These are phyloP conservation scores for Masticophis lateralis DNA, from an alignment of 2,797 vertebrate species.

Conservation along the genomic window DNA sequence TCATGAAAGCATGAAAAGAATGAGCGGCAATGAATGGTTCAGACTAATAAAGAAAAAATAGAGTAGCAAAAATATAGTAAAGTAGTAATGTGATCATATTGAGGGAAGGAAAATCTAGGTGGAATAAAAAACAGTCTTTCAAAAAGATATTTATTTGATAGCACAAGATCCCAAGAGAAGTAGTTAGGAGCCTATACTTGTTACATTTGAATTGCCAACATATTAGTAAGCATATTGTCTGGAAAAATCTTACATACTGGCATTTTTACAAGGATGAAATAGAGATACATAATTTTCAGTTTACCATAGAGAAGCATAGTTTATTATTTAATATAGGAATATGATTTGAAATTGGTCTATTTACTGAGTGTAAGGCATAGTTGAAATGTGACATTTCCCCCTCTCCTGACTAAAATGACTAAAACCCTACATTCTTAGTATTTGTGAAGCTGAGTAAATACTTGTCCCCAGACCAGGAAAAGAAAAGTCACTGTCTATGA, in stretches of 20 bases:
- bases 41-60: neutral
- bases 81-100: neutral
- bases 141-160: neutral
- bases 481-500: neutral
- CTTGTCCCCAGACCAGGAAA: neutral
- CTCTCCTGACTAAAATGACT: neutral
- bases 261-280: neutral
- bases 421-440: neutral
- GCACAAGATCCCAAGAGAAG: neutral
- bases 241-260: neutral
- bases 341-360: neutral
- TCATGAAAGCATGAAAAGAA: neutral
- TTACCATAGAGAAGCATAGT: neutral
- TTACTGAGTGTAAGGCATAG: neutral
- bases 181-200: neutral
- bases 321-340: neutral
- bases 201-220: conserved; percentile 10
- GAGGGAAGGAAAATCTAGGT: neutral
- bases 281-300: neutral
- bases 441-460: rapidly evolving
- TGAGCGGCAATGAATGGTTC: neutral
- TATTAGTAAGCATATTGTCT: neutral
- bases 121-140: conserved; percentile 1
- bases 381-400: neutral
- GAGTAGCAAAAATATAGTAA: neutral